Evolutionary conservation across 2,888 invertebrate genomes (phyloP).

Genomic region (Noctua janthina): DNA sequence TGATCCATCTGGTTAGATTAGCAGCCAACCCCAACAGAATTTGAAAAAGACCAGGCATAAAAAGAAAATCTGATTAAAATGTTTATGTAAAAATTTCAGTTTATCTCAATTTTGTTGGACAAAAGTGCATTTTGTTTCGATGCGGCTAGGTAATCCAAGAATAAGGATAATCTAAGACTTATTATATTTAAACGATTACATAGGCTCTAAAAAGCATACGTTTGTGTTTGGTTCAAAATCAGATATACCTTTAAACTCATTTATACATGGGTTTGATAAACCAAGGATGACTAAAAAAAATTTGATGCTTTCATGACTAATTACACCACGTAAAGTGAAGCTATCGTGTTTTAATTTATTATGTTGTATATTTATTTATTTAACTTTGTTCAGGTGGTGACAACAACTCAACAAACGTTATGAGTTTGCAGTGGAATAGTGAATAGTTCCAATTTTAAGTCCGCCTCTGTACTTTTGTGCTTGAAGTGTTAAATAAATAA

Average conservation of each 20-base stretch:
- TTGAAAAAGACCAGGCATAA: too few species aligned
- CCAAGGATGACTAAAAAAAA: constrained; percentile 33
- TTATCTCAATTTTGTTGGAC: not conserved
- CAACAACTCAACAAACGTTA: not conserved
- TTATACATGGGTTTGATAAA: constrained; percentile 15
- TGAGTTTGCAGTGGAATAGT: not conserved
- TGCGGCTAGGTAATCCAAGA: not conserved
- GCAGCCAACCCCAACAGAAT: too few species aligned
- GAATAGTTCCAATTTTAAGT: not conserved
- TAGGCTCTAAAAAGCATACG: not conserved
- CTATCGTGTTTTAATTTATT: not conserved
- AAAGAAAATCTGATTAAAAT: too few species aligned
- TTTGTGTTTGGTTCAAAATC: constrained; percentile 28
- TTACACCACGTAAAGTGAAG: not conserved
- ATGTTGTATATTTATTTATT: not conserved
- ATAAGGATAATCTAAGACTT: not conserved
- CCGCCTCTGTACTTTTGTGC: too few species aligned
- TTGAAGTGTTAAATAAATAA: too few species aligned
- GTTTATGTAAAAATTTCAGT: too few species aligned
- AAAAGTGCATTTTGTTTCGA: not conserved
- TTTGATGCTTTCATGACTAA: not conserved
- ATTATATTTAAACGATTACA: not conserved
- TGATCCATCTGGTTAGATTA: too few species aligned
- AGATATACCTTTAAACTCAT: constrained; percentile 19
- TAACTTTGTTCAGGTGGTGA: not conserved